Base-by-base conservation (phyloP, 2,113 vertebrate genomes). In the Boulengeromyrus knoepffleri region DNA sequence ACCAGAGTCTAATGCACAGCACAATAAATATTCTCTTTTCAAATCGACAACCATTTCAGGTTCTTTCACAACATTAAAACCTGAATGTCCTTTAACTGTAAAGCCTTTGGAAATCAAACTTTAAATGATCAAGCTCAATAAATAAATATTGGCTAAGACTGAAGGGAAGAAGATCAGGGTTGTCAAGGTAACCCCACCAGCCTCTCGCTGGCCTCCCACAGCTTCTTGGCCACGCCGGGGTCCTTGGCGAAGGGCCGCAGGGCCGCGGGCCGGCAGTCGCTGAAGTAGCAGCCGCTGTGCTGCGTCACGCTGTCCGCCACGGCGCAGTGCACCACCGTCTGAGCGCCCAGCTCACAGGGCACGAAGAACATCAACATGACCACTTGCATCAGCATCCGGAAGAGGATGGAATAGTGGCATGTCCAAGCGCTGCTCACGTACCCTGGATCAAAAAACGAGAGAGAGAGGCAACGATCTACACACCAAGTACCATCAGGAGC, bases 181-280 rank as follows among this genome's bases (percentile, higher is more conserved):
- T n/a, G 0, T 96, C 92, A 96, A 52, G 90, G 93, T 21, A 95
- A 94, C 10, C 94, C 95, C 84, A 97, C 96, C 88, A 97, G 92
- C 90, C 96, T 94, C 93, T 97, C 96, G 70, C 96, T 97, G 90
- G 95, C 96, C 87, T 97, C 96, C 96, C 96, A 97, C 85, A 96
- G 94, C 89, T 96, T 96, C 88, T 95, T 96, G 19, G 96, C 96
- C 86, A 96, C 95, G 7, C 95, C 96, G 5, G 94, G 88, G 7
- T 97, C 96, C 92, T 93, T 94, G 3, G 95, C 96, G 0, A 96
- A 96, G 8, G 95, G 94, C 1, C 93, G 93, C 88, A 97, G 92
- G 6, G 91, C 42, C 45, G 94, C 92, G 0, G 92, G 93, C 58
- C 89, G 92, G 90, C 96, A 97, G 95, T 97, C 95, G 0, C 92